These are phyloP conservation scores for Ardeotis arabs DNA, from an alignment of 2,113 vertebrate species.

Conservation along the genomic window DNA sequence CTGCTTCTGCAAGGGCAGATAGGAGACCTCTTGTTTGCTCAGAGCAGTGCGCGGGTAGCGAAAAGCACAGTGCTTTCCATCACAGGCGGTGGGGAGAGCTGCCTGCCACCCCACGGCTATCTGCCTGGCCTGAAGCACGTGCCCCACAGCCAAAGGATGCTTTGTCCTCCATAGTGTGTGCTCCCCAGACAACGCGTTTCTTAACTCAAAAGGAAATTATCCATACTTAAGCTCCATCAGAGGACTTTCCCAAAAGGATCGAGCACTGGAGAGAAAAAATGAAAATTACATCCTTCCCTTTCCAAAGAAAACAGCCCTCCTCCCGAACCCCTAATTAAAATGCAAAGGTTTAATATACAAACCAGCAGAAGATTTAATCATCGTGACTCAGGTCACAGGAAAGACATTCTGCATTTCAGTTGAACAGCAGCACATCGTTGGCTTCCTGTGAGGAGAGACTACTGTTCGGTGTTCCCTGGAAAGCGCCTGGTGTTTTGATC, in stretches of 20 bases:
- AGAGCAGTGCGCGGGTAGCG: background rate
- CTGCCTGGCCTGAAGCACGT: fast-evolving
- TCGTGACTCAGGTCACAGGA: background rate
- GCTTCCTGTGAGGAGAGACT: background rate
- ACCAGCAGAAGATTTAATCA: background rate
- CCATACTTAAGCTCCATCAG: background rate
- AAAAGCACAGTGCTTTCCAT: background rate
- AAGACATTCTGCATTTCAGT: fast-evolving
- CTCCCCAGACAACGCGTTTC: fast-evolving
- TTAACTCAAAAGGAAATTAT: background rate
- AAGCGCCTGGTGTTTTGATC: background rate
- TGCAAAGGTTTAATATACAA: background rate
- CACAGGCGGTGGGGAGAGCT: fast-evolving
- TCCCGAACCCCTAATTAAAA: background rate
- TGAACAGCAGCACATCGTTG: background rate
- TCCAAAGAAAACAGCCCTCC: constrained; percentile 3
- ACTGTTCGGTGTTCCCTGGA: background rate
- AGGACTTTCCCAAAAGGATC: background rate
- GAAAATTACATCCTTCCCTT: background rate
- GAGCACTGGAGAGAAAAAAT: background rate
- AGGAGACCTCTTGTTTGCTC: background rate
- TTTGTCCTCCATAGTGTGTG: fast-evolving
- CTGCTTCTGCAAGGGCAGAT: background rate
- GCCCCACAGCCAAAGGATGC: background rate
- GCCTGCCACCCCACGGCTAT: fast-evolving